phyloP scores from a whole-genome alignment of 2,888 invertebrate species.

The Leuctra nigra region DNA sequence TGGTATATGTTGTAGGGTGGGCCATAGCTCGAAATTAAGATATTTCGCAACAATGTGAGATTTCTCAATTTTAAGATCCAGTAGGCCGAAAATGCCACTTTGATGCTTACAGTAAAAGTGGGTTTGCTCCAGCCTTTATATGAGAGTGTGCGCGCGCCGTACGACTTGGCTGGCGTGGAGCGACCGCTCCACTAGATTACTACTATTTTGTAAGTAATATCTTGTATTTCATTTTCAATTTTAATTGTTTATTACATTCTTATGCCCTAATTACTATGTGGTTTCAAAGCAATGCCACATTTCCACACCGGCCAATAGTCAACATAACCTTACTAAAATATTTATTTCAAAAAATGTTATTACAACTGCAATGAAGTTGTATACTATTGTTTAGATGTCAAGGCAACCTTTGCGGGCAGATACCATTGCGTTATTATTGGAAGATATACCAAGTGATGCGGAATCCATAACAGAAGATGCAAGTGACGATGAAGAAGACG shows the following conservation, averaged over 20 bases:
- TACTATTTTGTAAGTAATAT: not conserved
- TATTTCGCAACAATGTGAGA: too few species aligned
- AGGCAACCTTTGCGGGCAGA: not conserved
- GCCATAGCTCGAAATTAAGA: too few species aligned
- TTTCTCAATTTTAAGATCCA: too few species aligned
- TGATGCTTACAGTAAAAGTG: too few species aligned
- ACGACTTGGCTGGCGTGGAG: too few species aligned
- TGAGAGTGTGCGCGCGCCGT: too few species aligned
- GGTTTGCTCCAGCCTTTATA: too few species aligned
- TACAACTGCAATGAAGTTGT: too few species aligned
- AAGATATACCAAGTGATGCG: constrained; percentile 12
- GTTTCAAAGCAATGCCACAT: not conserved
- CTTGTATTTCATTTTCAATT: not conserved
- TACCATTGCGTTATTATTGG: not conserved
- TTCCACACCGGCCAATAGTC: not conserved
- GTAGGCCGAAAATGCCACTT: too few species aligned
- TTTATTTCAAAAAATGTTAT: too few species aligned
- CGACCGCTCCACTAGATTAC: too few species aligned
- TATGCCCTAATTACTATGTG: not conserved
- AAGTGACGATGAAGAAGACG: constrained; percentile 4
- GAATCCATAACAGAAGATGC: constrained; percentile 5
- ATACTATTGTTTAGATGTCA: not conserved
- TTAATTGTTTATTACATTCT: not conserved
- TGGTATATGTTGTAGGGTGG: too few species aligned
- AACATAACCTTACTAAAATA: constrained; percentile 3